A percentile compares a stretch with the other conserved stretches of the same genome.
These are phyloP conservation scores for Phaenicophaeus curvirostris DNA, from an alignment of 2,797 vertebrate species.

Conservation along the genomic window DNA sequence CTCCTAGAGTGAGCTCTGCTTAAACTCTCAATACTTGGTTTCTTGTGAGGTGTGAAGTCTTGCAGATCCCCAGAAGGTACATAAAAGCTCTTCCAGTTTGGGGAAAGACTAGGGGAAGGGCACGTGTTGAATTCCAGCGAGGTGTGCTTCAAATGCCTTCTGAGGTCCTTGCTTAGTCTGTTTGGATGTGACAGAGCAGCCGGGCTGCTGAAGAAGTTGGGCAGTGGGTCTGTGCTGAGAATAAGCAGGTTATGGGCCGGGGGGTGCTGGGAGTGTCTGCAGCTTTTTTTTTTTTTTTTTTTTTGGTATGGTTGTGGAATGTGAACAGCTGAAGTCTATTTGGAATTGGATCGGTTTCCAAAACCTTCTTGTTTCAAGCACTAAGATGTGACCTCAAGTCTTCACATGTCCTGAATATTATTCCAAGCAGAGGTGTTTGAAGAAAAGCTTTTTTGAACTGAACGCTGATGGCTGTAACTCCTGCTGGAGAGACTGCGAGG, in stretches of 20 bases:
- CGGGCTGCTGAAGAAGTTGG: background rate
- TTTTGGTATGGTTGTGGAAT: background rate
- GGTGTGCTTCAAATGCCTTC: background rate
- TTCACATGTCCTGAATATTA: background rate
- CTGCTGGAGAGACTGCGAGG: background rate
- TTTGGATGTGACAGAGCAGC: background rate
- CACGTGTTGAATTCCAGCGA: background rate
- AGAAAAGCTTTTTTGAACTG: background rate
- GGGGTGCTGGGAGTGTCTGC: background rate
- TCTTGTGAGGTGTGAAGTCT: background rate
- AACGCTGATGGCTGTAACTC: background rate
- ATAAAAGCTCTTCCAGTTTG: background rate
- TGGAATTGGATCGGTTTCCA: background rate
- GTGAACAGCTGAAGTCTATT: background rate
- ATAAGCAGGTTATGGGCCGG: background rate
- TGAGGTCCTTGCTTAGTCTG: rapidly evolving
- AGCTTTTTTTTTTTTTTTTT: background rate
- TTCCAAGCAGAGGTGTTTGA: background rate
- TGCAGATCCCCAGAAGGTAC: background rate
- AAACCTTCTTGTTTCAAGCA: background rate
- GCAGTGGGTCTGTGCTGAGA: background rate
- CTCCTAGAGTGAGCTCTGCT: background rate
- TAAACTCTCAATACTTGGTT: background rate
- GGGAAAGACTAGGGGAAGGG: background rate
- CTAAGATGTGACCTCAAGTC: background rate